Evolutionary conservation across 2,113 vertebrate species (phyloP), one percentile per base, ranked within the genome.

Genomic region (Heterocephalus glaber): DNA sequence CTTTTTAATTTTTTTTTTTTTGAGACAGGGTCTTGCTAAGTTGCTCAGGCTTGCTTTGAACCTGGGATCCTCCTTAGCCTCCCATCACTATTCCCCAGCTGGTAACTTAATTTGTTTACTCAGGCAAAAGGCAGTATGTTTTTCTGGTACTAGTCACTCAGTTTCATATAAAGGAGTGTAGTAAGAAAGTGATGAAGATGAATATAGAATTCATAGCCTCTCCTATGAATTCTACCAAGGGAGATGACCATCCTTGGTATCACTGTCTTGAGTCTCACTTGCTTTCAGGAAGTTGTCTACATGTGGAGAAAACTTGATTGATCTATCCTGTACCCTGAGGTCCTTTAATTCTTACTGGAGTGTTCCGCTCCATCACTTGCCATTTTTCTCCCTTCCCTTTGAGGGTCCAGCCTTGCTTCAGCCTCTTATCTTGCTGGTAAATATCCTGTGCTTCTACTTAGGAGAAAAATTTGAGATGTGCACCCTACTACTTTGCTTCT

Each of bases 261-360:
- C 44, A 35, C 33, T 41, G 4, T 65, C 54, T 74, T 4, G 3
- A 79, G 28, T 79, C 61, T 74, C 30, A 26, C 66, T 30, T 80
- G 81, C 26, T 33, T 72, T 16, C 19, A 38, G 65, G 49, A 49
- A 24, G 3, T 38, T 68, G 54, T 35, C 0, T 24, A 26, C 22
- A 9, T 58, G 10, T 26, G 16, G 22, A 77, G 74, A 83, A 89
- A 87, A 28, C 28, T 7, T 44, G 12, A 72, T 38, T 22, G 54
- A 68, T 6, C 24, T 63, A 19, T 22, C 26, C 33, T 44, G 58
- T 0, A 1, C 2, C 0, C 2, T 49, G n/a, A 54, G 13, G 14
- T 60, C 83, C 66, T 60, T 76, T 66, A 19, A 14, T 74, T 86
- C 22, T 89, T 19, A 5, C 35, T 76, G 24, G 66, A 14, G 60